Evolutionary conservation across 2,888 invertebrate genomes (phyloP).

Genomic region (Eupithecia vulgata): DNA sequence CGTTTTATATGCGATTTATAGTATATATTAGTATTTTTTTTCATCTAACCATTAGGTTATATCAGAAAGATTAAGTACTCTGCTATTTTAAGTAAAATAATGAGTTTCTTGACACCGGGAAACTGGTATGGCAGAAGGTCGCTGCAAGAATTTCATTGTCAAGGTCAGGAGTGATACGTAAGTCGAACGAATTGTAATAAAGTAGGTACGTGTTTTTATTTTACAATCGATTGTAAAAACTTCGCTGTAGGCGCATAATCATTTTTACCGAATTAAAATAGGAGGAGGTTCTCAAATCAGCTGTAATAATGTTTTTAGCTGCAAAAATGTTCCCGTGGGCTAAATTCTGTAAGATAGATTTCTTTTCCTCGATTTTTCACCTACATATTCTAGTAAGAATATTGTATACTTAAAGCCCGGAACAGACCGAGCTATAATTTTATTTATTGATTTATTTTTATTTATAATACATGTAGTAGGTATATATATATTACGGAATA

Average conservation of each 20-base stretch:
- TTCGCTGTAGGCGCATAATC: not conserved
- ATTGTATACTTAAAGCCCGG: too few species aligned
- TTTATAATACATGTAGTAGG: too few species aligned
- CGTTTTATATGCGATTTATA: too few species aligned
- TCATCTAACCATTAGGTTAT: too few species aligned
- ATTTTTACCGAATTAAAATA: not conserved
- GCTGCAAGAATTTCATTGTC: conserved; percentile 25
- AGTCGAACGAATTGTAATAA: conserved; percentile 6
- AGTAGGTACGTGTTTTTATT: not conserved
- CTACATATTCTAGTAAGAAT: not conserved
- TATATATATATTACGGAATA: too few species aligned
- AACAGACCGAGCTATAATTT: too few species aligned
- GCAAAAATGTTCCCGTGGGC: not conserved
- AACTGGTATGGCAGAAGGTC: conserved; percentile 15
- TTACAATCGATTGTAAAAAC: not conserved
- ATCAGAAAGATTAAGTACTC: not conserved
- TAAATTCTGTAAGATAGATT: not conserved
- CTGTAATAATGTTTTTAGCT: not conserved
- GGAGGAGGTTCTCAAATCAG: not conserved
- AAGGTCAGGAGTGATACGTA: conserved; percentile 22
- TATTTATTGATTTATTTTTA: too few species aligned
- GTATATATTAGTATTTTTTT: too few species aligned
- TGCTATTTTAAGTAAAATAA: conserved; percentile 7
- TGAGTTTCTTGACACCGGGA: conserved; percentile 28
- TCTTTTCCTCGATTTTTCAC: not conserved